Conservation (phyloP, 2,797 vertebrate genomes). For the Onychomys leucogaster region DNA sequence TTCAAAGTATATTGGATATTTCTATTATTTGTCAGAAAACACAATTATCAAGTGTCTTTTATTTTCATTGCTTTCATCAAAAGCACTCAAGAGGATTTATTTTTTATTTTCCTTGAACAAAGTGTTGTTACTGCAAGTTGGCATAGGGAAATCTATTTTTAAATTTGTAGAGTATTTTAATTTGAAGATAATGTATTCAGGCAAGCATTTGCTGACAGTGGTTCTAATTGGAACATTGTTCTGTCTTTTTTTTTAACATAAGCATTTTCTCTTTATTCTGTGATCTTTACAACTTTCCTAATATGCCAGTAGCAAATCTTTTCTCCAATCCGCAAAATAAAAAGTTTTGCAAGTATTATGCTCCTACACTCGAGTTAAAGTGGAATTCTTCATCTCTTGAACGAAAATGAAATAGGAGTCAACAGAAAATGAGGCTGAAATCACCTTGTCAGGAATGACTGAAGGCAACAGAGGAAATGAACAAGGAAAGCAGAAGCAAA, state of each 20-base stretch:
- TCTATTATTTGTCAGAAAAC: slow-evolving; percentile 58
- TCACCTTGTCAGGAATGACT: slow-evolving; percentile 63
- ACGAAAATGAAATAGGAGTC: slow-evolving; percentile 72
- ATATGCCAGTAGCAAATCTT: slow-evolving; percentile 37
- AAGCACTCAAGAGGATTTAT: slow-evolving; percentile 59
- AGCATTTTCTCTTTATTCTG: slow-evolving; percentile 44
- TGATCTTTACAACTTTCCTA: slow-evolving; percentile 13
- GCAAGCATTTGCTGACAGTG: slow-evolving; percentile 10
- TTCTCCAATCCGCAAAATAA: slow-evolving; percentile 47
- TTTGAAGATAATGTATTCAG: slow-evolving; percentile 51
- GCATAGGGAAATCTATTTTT: slow-evolving; percentile 17
- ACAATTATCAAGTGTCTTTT: slow-evolving; percentile 46
- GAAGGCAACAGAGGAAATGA: slow-evolving; percentile 74
- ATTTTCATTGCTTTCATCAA: slow-evolving; percentile 67
- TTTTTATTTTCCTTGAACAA: slow-evolving; percentile 61
- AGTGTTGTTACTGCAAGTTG: not conserved
- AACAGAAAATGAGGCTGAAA: slow-evolving; percentile 68
- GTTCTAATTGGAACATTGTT: slow-evolving; percentile 29
- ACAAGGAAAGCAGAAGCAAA: slow-evolving; percentile 67
- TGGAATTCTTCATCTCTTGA: slow-evolving; percentile 62
- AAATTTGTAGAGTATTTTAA: slow-evolving; percentile 69
- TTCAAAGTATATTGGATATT: slow-evolving; percentile 30
- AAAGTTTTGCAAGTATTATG: slow-evolving; percentile 7
- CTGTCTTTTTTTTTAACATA: not conserved
- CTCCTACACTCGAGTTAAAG: slow-evolving; percentile 64